Evolutionary conservation across 1,140 invertebrate genomes (phyloP).

Genomic region (Trichonephila clavata): DNA sequence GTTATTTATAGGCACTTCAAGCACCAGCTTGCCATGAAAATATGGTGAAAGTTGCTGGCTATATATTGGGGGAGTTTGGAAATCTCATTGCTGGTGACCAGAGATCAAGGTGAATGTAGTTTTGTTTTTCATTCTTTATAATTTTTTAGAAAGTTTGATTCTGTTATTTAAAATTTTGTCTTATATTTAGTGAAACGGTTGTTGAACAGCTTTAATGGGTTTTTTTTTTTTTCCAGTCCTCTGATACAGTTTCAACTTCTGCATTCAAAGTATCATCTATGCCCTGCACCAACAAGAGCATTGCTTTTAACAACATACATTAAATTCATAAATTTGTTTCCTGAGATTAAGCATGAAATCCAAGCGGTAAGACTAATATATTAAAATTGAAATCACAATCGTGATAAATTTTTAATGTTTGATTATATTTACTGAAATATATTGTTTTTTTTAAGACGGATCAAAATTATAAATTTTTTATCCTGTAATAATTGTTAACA

Average conservation of each 20-base stretch:
- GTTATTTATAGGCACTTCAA: slow-evolving; percentile 89
- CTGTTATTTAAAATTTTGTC: no score
- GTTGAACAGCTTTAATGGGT: no score
- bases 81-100: slow-evolving; percentile 99
- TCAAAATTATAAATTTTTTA: no score
- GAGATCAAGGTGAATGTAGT: slow-evolving; percentile 85
- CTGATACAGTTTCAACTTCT: slow-evolving; percentile 97
- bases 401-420: neutral
- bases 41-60: slow-evolving; percentile 99
- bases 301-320: slow-evolving; percentile 98
- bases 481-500: no score
- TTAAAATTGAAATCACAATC: neutral
- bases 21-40: slow-evolving; percentile 99
- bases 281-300: slow-evolving; percentile 97
- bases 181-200: no score
- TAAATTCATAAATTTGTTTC: slow-evolving; percentile 99
- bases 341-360: slow-evolving; percentile 97
- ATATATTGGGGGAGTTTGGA: slow-evolving; percentile 99
- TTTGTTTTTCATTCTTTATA: neutral
- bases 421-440: no score
- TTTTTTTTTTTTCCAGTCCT: slow-evolving; percentile 85
- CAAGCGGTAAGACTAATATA: slow-evolving; percentile 87
- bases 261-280: slow-evolving; percentile 99
- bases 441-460: no score
- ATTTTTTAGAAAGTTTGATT: neutral